Conservation (phyloP, 2,888 invertebrate genomes). For the Lithophane socia region DNA sequence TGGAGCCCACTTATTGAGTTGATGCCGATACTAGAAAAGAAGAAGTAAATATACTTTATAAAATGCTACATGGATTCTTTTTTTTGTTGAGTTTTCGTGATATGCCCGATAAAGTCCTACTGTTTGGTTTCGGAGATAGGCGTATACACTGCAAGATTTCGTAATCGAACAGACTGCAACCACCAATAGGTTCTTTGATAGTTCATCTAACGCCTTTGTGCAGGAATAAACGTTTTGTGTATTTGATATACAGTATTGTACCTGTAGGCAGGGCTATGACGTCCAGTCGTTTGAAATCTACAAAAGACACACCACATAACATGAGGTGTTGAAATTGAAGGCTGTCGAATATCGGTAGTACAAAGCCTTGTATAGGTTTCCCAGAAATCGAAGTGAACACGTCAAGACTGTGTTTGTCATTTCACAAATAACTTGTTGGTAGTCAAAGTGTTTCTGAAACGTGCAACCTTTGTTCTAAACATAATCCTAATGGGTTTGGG, state of each 20-base stretch:
- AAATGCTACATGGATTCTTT: too few relatives aligned
- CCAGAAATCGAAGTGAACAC: neutral
- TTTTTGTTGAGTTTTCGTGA: neutral
- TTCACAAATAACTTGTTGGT: conserved; percentile 4
- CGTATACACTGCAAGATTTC: neutral
- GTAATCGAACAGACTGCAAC: neutral
- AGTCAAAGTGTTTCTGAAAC: neutral
- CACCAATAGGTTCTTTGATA: neutral
- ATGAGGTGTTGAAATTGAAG: neutral
- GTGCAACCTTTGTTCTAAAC: neutral
- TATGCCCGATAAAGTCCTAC: neutral
- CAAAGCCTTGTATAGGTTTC: conserved; percentile 18
- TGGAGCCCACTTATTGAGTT: neutral
- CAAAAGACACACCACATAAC: conserved; percentile 1
- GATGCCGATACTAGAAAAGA: neutral
- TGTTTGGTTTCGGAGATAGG: neutral
- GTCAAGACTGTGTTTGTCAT: conserved; percentile 1
- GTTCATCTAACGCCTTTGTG: neutral
- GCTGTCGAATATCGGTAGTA: neutral
- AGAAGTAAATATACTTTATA: neutral
- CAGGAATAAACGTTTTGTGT: neutral
- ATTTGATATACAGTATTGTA: neutral
- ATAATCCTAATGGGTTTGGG: neutral
- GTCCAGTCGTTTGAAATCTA: neutral
- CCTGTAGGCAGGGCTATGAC: neutral